Evolutionary conservation across 2,113 vertebrate genomes (phyloP), one percentile per base, ranked within the genome.

Genomic region (Protomyctophum bolini): DNA sequence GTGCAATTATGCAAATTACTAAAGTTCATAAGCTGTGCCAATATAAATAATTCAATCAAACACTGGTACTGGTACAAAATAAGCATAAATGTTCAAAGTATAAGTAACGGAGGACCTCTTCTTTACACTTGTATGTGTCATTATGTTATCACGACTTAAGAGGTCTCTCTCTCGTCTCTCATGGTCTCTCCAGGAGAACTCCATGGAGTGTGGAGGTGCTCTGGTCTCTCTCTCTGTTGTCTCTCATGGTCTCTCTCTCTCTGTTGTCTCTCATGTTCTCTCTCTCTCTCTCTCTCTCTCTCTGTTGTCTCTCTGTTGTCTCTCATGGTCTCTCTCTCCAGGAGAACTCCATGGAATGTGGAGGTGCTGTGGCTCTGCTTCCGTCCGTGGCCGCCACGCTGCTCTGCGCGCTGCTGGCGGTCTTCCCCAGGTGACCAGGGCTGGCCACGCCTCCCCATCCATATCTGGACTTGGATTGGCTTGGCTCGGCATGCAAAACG

Each of bases 341-440:
- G 93, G 93, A 94, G 62, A 92, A 94, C 83, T 92, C 93, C 0
- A 93, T 93, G 93, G 92, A 94, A 86, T 94, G 93, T 15, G 93
- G 93, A 55, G 83, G 85, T 66, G 86, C 83, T 10, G 46, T 11
- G 21, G 66, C 58, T 69, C 79, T 92, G 68, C 58, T 64, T 55
- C 83, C 88, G 0, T 90, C 82, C 6, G 74, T 89, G 1, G 54
- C 2, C 6, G 72, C 84, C 8, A 89, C 69, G 2, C 83, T 91
- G 81, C 66, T 91, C 15, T 82, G 83, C 33, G 9, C 90, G 59
- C 65, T 92, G 46, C 46, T 91, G 52, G 75, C 57, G 0, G 75
- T 93, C 48, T 67, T 89, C 58, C 79, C 76, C 58, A 99, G 97
- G 95, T 99, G 97, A 99, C 96, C 90, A 86, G 83, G 89, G 93